Conservation (phyloP, 2,888 invertebrate species). For the Mythimna albipuncta region DNA sequence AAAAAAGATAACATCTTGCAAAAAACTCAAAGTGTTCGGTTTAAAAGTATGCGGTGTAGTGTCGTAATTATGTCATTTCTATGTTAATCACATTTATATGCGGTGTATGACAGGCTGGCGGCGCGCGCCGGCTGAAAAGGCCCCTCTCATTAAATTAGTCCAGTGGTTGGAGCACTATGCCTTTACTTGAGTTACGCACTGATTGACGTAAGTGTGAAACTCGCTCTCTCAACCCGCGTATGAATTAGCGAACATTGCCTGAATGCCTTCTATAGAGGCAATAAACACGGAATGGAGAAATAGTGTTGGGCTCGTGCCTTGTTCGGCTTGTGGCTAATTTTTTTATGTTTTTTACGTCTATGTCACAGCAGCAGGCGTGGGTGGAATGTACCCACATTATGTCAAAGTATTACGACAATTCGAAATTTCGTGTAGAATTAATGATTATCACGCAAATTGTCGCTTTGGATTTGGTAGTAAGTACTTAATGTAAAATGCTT, state of each 20-base stretch:
- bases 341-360: slow-evolving; percentile 50
- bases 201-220: slow-evolving; percentile 87
- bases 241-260: slow-evolving; percentile 78
- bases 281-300: slow-evolving; percentile 78
- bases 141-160: slow-evolving; percentile 89
- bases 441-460: not conserved
- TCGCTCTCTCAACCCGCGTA: slow-evolving; percentile 80
- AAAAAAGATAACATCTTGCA: slow-evolving; percentile 16
- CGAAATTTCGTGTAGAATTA: not conserved
- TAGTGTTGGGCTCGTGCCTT: slow-evolving; percentile 66
- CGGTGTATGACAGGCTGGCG: slow-evolving; percentile 60
- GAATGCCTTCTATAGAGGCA: slow-evolving; percentile 85
- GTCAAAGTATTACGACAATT: not conserved
- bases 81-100: slow-evolving; percentile 74
- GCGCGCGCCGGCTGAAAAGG: slow-evolving; percentile 76
- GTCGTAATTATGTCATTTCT: slow-evolving; percentile 73
- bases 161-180: slow-evolving; percentile 87
- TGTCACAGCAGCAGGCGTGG: slow-evolving; percentile 15
- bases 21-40: slow-evolving; percentile 52
- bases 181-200: slow-evolving; percentile 83
- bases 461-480: not conserved
- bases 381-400: slow-evolving; percentile 7
- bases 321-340: slow-evolving; percentile 75
- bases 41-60: slow-evolving; percentile 65
- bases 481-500: not conserved